These are phyloP conservation scores for Taenioides sp. DNA, from an alignment of 2,797 vertebrate species.

Conservation along the genomic window DNA sequence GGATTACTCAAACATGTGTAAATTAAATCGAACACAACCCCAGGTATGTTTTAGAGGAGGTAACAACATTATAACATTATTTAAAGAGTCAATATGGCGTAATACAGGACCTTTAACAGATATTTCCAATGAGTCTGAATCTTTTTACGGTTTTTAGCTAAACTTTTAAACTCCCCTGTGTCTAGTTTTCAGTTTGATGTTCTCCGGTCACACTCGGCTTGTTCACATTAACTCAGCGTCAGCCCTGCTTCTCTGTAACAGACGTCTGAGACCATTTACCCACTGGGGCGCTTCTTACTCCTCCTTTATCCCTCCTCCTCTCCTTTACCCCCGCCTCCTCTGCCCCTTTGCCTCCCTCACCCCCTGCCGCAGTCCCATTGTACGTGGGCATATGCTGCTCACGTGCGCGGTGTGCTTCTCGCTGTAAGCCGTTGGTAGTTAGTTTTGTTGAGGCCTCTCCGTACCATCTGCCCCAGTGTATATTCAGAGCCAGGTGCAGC, in stretches of 20 bases:
- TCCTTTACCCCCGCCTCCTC: too few species aligned
- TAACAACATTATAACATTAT: too few species aligned
- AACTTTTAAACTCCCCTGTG: background rate
- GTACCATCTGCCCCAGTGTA: too few species aligned
- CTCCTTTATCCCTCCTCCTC: too few species aligned
- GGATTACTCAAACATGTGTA: too few species aligned
- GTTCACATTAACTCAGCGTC: background rate
- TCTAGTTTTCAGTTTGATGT: background rate
- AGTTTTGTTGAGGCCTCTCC: slow-evolving; percentile 10
- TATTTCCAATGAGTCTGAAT: background rate
- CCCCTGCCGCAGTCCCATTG: slow-evolving; percentile 9
- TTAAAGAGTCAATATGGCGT: too few species aligned
- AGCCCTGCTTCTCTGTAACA: background rate
- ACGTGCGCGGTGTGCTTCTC: slow-evolving; percentile 10
- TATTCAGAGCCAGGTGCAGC: too few species aligned
- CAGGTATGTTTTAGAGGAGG: too few species aligned
- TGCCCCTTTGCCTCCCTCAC: background rate
- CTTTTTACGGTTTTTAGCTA: background rate
- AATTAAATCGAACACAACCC: too few species aligned
- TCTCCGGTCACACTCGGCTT: background rate
- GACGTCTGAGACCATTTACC: background rate
- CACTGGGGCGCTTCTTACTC: background rate
- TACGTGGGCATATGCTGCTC: slow-evolving; percentile 32
- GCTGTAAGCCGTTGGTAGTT: slow-evolving; percentile 30
- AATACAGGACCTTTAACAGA: too few species aligned